phyloP scores from a whole-genome alignment of 2,797 vertebrate species.

The Spinibarbus caldwelli region DNA sequence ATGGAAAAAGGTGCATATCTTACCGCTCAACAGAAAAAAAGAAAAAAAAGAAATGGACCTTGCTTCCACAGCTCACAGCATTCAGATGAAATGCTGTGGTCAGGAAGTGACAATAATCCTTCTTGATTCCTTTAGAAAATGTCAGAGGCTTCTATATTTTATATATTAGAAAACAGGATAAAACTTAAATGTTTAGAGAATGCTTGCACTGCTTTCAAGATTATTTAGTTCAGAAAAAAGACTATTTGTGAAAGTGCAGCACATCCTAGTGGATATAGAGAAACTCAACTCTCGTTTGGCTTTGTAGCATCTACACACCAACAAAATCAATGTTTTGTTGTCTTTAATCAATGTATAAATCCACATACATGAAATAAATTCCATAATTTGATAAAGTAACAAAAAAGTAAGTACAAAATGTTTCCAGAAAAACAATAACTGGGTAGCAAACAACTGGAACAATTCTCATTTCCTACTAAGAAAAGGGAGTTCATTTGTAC shows the following conservation, averaged over 20 bases:
- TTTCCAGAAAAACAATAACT: not conserved
- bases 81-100: not conserved
- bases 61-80: not conserved
- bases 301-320: too few relatives aligned
- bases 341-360: slow-evolving; percentile 41
- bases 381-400: not conserved
- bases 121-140: not conserved
- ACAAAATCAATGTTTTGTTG: not conserved
- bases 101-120: slow-evolving; percentile 18
- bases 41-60: not conserved
- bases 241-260: slow-evolving; percentile 34
- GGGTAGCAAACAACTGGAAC: slow-evolving; percentile 8
- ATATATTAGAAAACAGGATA: not conserved
- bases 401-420: slow-evolving; percentile 15
- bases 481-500: not conserved
- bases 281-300: too few relatives aligned
- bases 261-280: slow-evolving; percentile 45
- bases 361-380: slow-evolving; percentile 12
- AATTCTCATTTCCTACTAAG: not conserved
- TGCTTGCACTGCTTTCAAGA: not conserved
- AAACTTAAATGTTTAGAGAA: not conserved
- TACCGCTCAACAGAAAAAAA: not conserved
- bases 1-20: slow-evolving; percentile 16
- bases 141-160: not conserved
- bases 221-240: not conserved